phyloP scores from a whole-genome alignment of 2,888 invertebrate genomes.

The Sinhomidia bicolor region DNA sequence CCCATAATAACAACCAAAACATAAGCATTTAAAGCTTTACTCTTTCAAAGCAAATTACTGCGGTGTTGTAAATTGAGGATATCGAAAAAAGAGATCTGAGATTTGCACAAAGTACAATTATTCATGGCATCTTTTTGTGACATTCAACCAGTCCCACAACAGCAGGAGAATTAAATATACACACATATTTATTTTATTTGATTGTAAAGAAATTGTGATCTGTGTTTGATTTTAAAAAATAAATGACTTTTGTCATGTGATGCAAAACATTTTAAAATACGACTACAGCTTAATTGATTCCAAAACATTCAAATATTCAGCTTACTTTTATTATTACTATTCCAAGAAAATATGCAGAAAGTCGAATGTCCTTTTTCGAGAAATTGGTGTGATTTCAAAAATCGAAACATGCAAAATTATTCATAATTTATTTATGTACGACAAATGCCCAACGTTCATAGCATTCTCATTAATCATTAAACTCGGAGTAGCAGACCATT shows the following conservation, averaged over 20 bases:
- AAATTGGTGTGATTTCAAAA: too few relatives aligned
- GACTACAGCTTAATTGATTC: background rate
- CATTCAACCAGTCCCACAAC: background rate
- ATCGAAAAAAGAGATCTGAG: conserved; percentile 29
- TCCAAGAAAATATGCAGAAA: background rate
- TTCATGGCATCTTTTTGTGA: conserved; percentile 16
- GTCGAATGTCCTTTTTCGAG: too few relatives aligned
- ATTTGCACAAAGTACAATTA: conserved; percentile 12
- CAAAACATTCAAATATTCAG: background rate
- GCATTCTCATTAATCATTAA: background rate
- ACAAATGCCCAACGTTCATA: background rate
- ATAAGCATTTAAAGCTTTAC: background rate
- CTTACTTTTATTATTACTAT: too few relatives aligned
- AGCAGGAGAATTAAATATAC: background rate
- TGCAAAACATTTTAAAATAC: background rate
- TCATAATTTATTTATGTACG: background rate
- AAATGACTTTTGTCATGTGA: background rate
- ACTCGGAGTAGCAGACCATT: too few relatives aligned
- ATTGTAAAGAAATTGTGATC: background rate
- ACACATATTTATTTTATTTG: background rate
- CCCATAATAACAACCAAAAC: conserved; percentile 25
- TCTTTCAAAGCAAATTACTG: conserved; percentile 14
- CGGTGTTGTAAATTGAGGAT: conserved; percentile 47
- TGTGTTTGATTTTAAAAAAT: conserved; percentile 15
- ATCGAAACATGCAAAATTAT: background rate